phyloP scores from a whole-genome alignment of 2,797 vertebrate genomes.

The Cercopithecus neglectus region DNA sequence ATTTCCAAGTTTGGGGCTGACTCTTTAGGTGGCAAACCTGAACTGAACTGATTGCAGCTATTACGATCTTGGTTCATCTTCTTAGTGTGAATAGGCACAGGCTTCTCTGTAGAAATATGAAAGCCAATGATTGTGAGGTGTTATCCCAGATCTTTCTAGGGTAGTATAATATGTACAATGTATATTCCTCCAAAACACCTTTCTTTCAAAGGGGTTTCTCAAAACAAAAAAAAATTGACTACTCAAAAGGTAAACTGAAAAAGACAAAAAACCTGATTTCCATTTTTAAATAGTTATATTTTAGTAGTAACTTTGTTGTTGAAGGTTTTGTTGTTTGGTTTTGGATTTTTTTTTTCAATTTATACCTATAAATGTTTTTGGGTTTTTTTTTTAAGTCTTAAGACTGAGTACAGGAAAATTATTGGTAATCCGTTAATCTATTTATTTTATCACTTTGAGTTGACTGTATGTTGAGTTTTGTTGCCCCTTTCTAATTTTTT shows the following conservation, averaged over 20 bases:
- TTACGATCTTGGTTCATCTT: not conserved
- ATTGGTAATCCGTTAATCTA: not conserved
- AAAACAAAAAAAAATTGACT: conserved; percentile 10
- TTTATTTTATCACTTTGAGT: conserved; percentile 17
- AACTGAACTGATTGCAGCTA: not conserved
- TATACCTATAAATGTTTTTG: not conserved
- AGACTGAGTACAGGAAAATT: not conserved
- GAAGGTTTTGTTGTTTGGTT: not conserved
- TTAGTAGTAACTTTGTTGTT: conserved; percentile 10
- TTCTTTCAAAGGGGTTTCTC: conserved; percentile 27
- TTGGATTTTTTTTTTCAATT: not conserved
- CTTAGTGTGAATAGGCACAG: not conserved
- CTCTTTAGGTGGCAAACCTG: not conserved
- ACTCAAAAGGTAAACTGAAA: conserved; percentile 2
- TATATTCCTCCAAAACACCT: not conserved
- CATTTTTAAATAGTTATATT: not conserved
- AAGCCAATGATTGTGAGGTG: not conserved
- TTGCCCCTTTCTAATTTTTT: not conserved
- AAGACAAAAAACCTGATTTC: conserved; percentile 15
- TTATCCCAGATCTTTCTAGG: not conserved
- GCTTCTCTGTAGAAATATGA: not conserved
- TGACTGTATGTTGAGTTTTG: not conserved
- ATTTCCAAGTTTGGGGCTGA: not conserved
- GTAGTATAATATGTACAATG: not conserved
- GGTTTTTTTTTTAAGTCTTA: not conserved